Conservation (phyloP, 2,888 invertebrate species). For the Drepana falcataria region DNA sequence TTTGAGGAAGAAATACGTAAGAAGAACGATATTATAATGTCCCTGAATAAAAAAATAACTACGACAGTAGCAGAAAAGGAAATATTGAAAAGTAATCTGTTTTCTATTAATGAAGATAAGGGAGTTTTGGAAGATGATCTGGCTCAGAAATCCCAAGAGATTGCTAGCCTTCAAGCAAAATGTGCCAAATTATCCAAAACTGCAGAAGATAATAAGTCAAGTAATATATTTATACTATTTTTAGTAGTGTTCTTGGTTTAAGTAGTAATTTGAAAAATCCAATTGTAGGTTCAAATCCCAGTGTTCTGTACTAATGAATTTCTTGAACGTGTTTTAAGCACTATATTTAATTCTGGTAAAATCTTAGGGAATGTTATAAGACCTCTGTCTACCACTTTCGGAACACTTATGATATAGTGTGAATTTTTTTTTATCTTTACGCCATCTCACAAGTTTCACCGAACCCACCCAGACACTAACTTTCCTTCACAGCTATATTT, state of each 20-base stretch:
- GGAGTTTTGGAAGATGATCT: conserved; percentile 22
- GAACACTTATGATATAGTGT: no score
- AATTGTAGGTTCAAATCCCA: no score
- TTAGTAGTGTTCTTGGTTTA: not conserved
- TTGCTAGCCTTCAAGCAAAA: conserved; percentile 24
- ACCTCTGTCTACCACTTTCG: no score
- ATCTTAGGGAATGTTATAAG: no score
- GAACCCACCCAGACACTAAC: no score
- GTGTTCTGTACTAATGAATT: no score
- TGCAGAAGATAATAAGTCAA: conserved; percentile 24
- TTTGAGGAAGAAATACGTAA: conserved; percentile 24
- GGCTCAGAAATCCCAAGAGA: conserved; percentile 21
- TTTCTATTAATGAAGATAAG: conserved; percentile 25
- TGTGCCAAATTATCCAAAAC: conserved; percentile 20
- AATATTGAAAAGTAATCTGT: conserved; percentile 19
- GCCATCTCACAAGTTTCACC: no score
- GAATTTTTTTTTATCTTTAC: no score
- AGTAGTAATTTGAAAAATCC: not conserved
- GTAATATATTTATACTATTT: conserved; percentile 16
- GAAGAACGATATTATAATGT: conserved; percentile 20
- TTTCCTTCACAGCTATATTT: no score
- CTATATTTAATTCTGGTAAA: no score
- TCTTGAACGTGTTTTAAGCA: no score
- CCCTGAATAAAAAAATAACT: conserved; percentile 20
- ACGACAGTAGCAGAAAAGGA: conserved; percentile 21